Percentiles rank a stretch among this genome's conserved stretches.
These are phyloP conservation scores for Mamestra configurata DNA, from an alignment of 1,140 invertebrate species.

Conservation along the genomic window DNA sequence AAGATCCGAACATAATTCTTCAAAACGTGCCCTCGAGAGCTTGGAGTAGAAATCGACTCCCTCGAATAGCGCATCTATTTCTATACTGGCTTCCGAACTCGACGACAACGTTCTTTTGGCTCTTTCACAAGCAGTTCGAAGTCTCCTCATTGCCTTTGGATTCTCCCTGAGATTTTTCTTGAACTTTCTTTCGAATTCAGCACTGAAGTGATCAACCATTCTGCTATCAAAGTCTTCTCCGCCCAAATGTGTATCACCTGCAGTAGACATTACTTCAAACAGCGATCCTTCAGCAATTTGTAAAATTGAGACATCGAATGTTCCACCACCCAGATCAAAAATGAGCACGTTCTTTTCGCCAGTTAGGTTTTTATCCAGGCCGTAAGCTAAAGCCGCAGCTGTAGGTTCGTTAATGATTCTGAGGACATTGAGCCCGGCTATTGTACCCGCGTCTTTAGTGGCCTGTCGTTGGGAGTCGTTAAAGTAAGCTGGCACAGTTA, in stretches of 20 bases:
- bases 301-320: slow-evolving; percentile 96
- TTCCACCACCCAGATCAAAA: slow-evolving; percentile 93
- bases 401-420: slow-evolving; percentile 95
- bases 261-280: slow-evolving; percentile 94
- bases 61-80: slow-evolving; percentile 93
- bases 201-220: slow-evolving; percentile 93
- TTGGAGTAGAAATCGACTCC: slow-evolving; percentile 96
- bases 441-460: slow-evolving; percentile 93
- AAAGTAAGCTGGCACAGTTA: slow-evolving; percentile 92
- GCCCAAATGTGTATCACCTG: slow-evolving; percentile 93
- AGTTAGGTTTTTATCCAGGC: slow-evolving; percentile 94
- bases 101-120: slow-evolving; percentile 91
- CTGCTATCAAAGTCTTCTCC: slow-evolving; percentile 94
- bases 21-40: slow-evolving; percentile 94
- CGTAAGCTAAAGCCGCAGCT: slow-evolving; percentile 95
- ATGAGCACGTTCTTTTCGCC: slow-evolving; percentile 93
- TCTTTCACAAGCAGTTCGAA: slow-evolving; percentile 93
- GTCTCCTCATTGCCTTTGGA: slow-evolving; percentile 92
- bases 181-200: slow-evolving; percentile 95
- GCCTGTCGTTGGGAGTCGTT: slow-evolving; percentile 91
- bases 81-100: slow-evolving; percentile 91
- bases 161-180: slow-evolving; percentile 93
- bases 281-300: slow-evolving; percentile 95
- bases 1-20: slow-evolving; percentile 96
- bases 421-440: slow-evolving; percentile 94